phyloP scores from a whole-genome alignment of 2,797 vertebrate genomes.

The Pipistrellus kuhlii region DNA sequence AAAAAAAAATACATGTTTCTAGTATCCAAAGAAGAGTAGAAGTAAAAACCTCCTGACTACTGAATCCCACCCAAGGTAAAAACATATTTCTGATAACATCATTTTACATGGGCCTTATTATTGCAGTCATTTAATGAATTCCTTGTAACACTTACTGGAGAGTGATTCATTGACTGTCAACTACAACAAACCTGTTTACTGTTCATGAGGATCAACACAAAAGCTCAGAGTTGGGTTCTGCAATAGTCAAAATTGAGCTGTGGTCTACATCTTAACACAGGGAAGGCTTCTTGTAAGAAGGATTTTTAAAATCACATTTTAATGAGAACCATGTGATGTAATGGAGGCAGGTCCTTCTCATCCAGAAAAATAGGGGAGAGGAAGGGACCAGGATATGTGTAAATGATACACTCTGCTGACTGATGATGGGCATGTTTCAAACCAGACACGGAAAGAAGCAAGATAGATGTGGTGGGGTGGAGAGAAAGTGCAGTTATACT shows the following conservation, averaged over 20 bases:
- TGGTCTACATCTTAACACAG: background rate
- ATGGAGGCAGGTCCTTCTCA: background rate
- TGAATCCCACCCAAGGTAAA: background rate
- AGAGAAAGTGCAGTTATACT: background rate
- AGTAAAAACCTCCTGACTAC: background rate
- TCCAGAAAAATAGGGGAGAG: background rate
- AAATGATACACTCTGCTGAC: too few relatives aligned
- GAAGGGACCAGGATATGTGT: background rate
- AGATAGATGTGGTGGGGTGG: background rate
- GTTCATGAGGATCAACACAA: accelerated
- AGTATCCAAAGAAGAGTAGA: background rate
- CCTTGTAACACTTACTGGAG: background rate
- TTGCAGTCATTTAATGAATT: background rate
- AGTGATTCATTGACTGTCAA: background rate
- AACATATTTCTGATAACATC: background rate
- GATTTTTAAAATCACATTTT: background rate
- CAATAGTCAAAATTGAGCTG: background rate
- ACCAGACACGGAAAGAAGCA: background rate
- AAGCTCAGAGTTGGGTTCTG: background rate
- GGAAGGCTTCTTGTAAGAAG: background rate
- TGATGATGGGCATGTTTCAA: background rate
- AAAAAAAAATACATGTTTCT: background rate
- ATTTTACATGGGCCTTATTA: background rate
- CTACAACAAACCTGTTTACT: background rate
- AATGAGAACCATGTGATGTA: background rate